Evolutionary conservation across 2,888 invertebrate genomes (phyloP), one percentile per base, ranked within the genome.

Genomic region (Nysson spinosus): DNA sequence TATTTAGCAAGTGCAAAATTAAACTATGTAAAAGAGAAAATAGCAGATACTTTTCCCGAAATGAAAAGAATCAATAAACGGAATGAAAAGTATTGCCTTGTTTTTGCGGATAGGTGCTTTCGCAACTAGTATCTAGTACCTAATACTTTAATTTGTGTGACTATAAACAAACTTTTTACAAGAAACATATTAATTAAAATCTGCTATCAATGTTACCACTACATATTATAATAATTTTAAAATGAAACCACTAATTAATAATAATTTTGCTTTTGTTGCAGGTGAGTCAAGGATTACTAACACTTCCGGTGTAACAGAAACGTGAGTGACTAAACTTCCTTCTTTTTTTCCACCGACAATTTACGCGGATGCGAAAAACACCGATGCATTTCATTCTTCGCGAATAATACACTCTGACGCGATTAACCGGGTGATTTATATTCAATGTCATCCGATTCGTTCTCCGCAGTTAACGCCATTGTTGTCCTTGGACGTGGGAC

Each of bases 221-320:
- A n/a, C n/a, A n/a, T n/a, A n/a, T n/a, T n/a, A n/a, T n/a, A n/a
- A n/a, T n/a, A n/a, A n/a, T n/a, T n/a, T n/a, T n/a, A n/a, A n/a
- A n/a, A n/a, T n/a, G n/a, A n/a, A n/a, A n/a, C n/a, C n/a, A n/a
- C 46, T 73, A 69, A 74, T 3, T 0, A 30, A 24, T 26, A 16
- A 0, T 16, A n/a, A n/a, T 66, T 66, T 37, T 17, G 50, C 69
- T 46, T 64, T 9, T 79, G 75, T 81, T 80, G n/a, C 75, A 81
- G 81, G 81, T 81, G 66, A 81, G 81, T 74, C 32, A 19, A 62
- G 9, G 9, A 35, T 12, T 12, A 4, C n/a, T 26, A 2, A 4
- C 3, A 2, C 9, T 3, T 5, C n/a, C 6, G 39, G 7, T 11
- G 0, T 11, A 26, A 12, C n/a, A 12, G 26, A 42, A 49, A 51